Conservation (phyloP, 2,797 vertebrate genomes). For the Mycteria americana region DNA sequence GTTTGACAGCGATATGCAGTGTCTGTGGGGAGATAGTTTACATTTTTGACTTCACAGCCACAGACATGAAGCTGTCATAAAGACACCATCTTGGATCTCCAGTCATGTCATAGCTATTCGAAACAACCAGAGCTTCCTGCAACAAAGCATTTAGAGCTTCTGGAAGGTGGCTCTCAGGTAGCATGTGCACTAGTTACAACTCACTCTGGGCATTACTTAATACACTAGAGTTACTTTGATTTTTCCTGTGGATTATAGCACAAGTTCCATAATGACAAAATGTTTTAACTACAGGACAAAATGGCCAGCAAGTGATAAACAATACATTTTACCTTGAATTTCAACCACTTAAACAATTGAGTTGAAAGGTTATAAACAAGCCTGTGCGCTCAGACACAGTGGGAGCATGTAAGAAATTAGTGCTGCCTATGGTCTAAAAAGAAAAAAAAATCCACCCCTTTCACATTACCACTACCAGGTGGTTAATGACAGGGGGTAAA, state of each 20-base stretch:
- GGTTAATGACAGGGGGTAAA: background rate
- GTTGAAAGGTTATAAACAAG: background rate
- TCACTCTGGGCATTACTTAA: background rate
- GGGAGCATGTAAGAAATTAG: background rate
- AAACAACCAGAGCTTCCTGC: background rate
- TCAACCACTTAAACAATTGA: background rate
- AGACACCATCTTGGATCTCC: background rate
- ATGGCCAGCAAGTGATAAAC: background rate
- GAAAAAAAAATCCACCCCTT: background rate
- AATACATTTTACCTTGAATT: background rate
- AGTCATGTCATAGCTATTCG: background rate
- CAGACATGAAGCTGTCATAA: background rate
- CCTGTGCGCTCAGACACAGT: background rate
- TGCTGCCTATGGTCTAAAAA: background rate
- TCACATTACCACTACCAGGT: background rate
- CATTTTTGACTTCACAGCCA: background rate
- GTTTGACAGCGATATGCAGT: background rate
- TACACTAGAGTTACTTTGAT: background rate
- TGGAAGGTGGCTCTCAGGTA: background rate
- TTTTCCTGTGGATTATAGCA: background rate
- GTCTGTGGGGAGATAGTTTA: background rate
- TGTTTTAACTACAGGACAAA: background rate
- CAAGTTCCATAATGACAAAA: background rate
- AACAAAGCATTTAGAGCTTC: background rate
- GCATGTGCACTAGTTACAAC: background rate